A percentile compares a stretch with the other conserved stretches of the same genome.
phyloP scores from a whole-genome alignment of 2,888 invertebrate genomes.

The Coenonympha arcania region DNA sequence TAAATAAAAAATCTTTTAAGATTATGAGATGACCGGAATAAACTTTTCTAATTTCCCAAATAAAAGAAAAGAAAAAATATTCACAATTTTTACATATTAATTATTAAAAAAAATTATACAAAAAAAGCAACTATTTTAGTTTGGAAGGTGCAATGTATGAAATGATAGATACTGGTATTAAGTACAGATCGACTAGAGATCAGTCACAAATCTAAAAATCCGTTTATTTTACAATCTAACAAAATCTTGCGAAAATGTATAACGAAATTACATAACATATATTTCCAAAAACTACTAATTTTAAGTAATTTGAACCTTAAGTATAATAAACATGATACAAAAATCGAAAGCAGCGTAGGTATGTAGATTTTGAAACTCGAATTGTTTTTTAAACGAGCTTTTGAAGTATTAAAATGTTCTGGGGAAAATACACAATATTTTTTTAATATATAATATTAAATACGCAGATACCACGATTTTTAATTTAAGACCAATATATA shows the following conservation, averaged over 20 bases:
- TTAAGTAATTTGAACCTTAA: no score
- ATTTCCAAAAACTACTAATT: no score
- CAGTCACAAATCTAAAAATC: slow-evolving; percentile 25
- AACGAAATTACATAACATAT: not conserved
- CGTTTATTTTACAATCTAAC: slow-evolving; percentile 2
- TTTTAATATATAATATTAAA: not conserved
- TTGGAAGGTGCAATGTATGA: slow-evolving; percentile 5
- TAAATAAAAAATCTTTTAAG: no score
- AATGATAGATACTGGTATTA: slow-evolving; percentile 21
- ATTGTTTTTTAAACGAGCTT: not conserved
- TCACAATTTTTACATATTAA: no score
- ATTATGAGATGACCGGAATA: no score
- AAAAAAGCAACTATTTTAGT: not conserved
- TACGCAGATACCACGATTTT: not conserved
- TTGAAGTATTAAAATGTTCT: not conserved
- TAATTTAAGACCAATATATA: slow-evolving; percentile 1
- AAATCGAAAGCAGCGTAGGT: slow-evolving; percentile 16
- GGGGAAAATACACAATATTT: slow-evolving; percentile 3
- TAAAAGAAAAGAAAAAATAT: no score
- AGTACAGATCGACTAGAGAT: slow-evolving; percentile 40
- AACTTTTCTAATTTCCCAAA: no score
- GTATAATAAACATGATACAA: not conserved
- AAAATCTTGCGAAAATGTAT: slow-evolving; percentile 37
- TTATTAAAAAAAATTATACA: no score
- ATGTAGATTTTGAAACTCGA: slow-evolving; percentile 5